A percentile compares a stretch with the other conserved stretches of the same genome.
These are phyloP conservation scores for Crocodylus rhombifer DNA, from an alignment of 2,797 vertebrate genomes.

Conservation along the genomic window DNA sequence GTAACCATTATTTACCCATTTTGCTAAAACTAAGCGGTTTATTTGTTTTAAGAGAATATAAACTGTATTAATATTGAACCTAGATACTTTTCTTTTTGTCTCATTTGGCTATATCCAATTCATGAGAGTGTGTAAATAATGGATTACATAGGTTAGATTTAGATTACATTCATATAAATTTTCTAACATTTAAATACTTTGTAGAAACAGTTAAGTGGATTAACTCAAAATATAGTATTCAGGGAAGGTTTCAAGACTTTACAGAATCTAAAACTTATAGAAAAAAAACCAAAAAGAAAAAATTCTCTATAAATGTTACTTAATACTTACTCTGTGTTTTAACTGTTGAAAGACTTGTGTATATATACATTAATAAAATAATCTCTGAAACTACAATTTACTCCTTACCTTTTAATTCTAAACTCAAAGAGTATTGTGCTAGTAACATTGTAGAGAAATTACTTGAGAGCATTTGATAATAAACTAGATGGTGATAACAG, in stretches of 20 bases:
- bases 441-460: not conserved
- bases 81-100: not conserved
- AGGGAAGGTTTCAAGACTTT: not conserved
- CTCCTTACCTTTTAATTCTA: not conserved
- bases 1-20: not conserved
- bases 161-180: not conserved
- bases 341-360: not conserved
- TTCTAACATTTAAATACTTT: not conserved
- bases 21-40: not conserved
- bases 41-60: not conserved
- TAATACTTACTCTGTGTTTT: not conserved
- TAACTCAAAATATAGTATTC: not conserved
- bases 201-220: not conserved
- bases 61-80: not conserved
- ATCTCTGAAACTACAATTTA: not conserved
- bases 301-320: not conserved
- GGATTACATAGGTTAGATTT: not conserved
- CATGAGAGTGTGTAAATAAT: slow-evolving; percentile 2
- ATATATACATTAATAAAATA: not conserved
- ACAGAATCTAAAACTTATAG: not conserved
- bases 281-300: not conserved
- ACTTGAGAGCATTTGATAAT: not conserved
- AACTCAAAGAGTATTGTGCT: not conserved
- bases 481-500: not conserved
- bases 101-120: not conserved